phyloP scores from a whole-genome alignment of 2,113 vertebrate species.

The Geococcyx californianus region DNA sequence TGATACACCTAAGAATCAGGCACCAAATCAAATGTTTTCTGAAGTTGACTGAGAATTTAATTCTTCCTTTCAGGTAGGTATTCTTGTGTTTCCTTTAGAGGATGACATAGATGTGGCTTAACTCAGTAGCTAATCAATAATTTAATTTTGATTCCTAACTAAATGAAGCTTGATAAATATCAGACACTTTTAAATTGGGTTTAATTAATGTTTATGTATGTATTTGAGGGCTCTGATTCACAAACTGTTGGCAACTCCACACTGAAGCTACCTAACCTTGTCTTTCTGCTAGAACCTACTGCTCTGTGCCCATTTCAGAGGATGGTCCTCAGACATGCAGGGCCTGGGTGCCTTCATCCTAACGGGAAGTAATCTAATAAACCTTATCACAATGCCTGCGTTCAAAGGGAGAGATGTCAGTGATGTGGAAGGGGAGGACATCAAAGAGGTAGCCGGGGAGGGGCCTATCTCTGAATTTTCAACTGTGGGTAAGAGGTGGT shows the following conservation, averaged over 20 bases:
- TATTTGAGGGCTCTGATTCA: constrained; percentile 45
- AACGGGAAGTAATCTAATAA: constrained; percentile 1
- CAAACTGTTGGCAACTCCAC: background rate
- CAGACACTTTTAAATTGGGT: constrained; percentile 33
- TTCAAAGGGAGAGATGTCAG: background rate
- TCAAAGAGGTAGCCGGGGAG: background rate
- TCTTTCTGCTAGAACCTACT: background rate
- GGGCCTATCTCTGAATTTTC: constrained; percentile 34
- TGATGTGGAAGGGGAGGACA: background rate
- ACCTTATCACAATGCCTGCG: rapidly evolving
- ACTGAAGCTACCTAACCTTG: background rate
- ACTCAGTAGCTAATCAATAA: constrained; percentile 42
- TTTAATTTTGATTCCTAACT: constrained; percentile 46
- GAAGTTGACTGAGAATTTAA: background rate
- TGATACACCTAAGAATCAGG: background rate
- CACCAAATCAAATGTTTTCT: constrained; percentile 2
- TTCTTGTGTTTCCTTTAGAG: background rate
- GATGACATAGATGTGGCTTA: background rate
- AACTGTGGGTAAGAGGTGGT: background rate
- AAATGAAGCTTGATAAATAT: constrained; percentile 45
- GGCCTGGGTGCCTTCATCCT: background rate
- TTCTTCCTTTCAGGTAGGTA: background rate
- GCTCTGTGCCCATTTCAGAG: background rate
- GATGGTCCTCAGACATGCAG: background rate
- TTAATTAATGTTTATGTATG: constrained; percentile 50